Evolutionary conservation across 2,888 invertebrate genomes (phyloP).

Genomic region (Linyphia triangularis): DNA sequence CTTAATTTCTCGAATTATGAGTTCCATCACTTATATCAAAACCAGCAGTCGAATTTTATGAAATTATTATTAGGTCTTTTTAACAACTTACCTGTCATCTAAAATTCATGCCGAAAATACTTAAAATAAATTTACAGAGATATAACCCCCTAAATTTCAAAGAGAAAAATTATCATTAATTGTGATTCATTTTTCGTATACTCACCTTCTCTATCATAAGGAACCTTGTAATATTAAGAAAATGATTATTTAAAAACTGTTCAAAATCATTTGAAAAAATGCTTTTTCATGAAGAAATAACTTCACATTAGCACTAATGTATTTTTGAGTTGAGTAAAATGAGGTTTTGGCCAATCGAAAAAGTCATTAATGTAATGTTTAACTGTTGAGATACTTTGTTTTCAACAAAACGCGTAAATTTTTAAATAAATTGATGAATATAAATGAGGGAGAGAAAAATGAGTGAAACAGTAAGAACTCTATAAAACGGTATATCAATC

Average conservation of each 20-base stretch:
- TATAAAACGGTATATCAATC: slow-evolving; percentile 27
- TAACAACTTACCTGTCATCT: too few species aligned
- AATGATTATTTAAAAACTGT: neutral
- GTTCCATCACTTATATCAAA: too few species aligned
- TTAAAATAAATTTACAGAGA: too few species aligned
- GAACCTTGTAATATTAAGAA: neutral
- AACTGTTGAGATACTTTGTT: neutral
- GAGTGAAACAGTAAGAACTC: neutral
- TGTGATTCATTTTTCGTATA: neutral
- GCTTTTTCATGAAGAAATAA: neutral
- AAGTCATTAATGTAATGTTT: neutral
- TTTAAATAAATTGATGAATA: neutral
- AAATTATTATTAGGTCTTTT: too few species aligned
- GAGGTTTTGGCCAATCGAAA: neutral
- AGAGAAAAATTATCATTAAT: neutral
- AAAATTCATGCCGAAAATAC: too few species aligned
- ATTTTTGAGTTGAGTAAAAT: neutral
- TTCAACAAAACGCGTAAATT: neutral
- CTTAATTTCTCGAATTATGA: too few species aligned
- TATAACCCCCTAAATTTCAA: too few species aligned
- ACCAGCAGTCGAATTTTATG: too few species aligned
- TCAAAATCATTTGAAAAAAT: neutral
- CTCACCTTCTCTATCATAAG: neutral
- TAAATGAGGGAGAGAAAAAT: slow-evolving; percentile 1
- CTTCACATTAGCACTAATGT: neutral